These are phyloP conservation scores for Venusia cambrica DNA, from an alignment of 2,888 invertebrate species.

Conservation along the genomic window DNA sequence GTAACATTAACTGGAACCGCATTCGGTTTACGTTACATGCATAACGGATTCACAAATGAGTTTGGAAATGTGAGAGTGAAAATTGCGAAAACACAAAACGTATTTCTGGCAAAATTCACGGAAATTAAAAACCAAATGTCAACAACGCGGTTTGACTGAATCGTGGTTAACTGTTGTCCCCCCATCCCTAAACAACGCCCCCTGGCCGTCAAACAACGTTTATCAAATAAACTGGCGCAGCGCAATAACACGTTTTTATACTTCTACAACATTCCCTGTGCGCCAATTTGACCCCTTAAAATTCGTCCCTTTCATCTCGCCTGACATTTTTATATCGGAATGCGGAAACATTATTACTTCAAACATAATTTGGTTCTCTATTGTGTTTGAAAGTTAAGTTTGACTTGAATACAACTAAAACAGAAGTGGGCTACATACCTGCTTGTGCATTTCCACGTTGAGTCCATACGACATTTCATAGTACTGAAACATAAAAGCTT, in stretches of 20 bases:
- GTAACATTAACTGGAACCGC: constrained; percentile 48
- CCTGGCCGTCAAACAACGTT: constrained; percentile 67
- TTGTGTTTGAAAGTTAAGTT: neutral
- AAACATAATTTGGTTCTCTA: constrained; percentile 8
- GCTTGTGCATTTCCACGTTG: constrained; percentile 99
- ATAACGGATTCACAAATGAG: constrained; percentile 2
- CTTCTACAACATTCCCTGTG: constrained; percentile 56
- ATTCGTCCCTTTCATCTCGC: constrained; percentile 43
- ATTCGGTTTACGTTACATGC: constrained; percentile 23
- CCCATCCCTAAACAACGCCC: constrained; percentile 33
- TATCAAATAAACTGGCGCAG: constrained; percentile 63
- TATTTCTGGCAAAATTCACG: constrained; percentile 39
- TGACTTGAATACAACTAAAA: constrained; percentile 1
- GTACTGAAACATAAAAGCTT: constrained; percentile 88
- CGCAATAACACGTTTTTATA: constrained; percentile 68
- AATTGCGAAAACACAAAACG: constrained; percentile 38
- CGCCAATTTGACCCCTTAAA: constrained; percentile 51
- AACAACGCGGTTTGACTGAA: constrained; percentile 54
- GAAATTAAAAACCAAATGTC: constrained; percentile 60
- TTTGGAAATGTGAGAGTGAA: constrained; percentile 30
- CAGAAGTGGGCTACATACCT: constrained; percentile 83
- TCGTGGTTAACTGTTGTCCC: constrained; percentile 28
- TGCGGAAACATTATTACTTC: constrained; percentile 43
- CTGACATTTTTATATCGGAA: constrained; percentile 40
- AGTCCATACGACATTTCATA: constrained; percentile 99